Evolutionary conservation across 2,113 vertebrate genomes (phyloP).

Genomic region (Mastomys natalensis): DNA sequence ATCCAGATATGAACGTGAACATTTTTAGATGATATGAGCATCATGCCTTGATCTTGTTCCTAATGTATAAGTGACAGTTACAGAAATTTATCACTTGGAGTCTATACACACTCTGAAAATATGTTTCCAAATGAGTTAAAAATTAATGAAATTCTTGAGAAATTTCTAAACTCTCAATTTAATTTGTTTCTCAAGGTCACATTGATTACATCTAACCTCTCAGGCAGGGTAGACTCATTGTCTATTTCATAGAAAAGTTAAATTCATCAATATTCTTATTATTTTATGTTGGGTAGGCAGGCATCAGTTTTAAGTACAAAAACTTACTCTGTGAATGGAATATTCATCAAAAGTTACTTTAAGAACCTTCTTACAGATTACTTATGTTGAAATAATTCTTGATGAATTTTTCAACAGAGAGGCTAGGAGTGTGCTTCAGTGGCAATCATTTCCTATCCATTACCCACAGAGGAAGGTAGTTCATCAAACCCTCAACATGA

Average conservation of each 20-base stretch:
- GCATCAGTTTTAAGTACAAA: neutral
- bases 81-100: no score
- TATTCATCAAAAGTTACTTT: neutral
- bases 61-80: no score
- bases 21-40: no score
- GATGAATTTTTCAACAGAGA: neutral
- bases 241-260: neutral
- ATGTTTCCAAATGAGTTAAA: no score
- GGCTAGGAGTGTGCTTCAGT: no score
- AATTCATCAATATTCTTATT: neutral
- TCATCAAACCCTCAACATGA: no score
- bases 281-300: neutral
- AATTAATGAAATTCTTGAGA: neutral
- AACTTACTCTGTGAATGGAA: neutral
- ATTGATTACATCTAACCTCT: neutral
- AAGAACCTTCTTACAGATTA: neutral
- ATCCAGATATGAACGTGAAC: no score
- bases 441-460: no score
- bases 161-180: neutral
- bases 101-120: no score
- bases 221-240: neutral
- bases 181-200: neutral
- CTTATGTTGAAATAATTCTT: neutral
- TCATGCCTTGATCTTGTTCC: no score
- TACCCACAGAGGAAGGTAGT: no score